phyloP scores from a whole-genome alignment of 1,140 invertebrate species.

The Argopecten irradians region DNA sequence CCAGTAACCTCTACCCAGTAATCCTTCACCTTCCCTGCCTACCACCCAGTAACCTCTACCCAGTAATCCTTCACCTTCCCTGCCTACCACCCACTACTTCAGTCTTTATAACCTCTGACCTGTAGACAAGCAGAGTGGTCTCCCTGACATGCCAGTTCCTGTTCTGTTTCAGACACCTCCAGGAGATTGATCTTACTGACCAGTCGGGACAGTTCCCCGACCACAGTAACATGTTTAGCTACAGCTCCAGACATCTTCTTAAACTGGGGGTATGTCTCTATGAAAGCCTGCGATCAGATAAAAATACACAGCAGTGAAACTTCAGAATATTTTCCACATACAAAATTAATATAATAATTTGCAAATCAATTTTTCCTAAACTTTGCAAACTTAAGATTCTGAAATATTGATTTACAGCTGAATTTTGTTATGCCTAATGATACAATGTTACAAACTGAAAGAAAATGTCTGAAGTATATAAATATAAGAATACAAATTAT shows the following conservation, averaged over 20 bases:
- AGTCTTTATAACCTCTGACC: slow-evolving; percentile 50
- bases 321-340: no score
- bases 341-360: no score
- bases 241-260: slow-evolving; percentile 99
- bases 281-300: slow-evolving; percentile 84
- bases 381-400: not conserved
- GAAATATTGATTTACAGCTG: not conserved
- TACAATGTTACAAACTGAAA: not conserved
- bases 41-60: no score
- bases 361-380: no score
- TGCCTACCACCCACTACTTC: no score
- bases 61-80: no score
- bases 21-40: no score
- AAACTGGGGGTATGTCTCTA: slow-evolving; percentile 98
- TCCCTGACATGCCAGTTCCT: slow-evolving; percentile 94
- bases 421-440: not conserved
- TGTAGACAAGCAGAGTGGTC: slow-evolving; percentile 93
- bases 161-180: slow-evolving; percentile 96
- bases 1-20: no score
- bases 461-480: not conserved
- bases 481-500: slow-evolving; percentile 3
- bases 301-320: not conserved
- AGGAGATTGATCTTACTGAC: slow-evolving; percentile 89
- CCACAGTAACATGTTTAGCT: slow-evolving; percentile 96
- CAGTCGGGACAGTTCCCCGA: slow-evolving; percentile 93